These are phyloP conservation scores for Tylochromis polylepis DNA, from an alignment of 2,113 vertebrate genomes.

Conservation along the genomic window DNA sequence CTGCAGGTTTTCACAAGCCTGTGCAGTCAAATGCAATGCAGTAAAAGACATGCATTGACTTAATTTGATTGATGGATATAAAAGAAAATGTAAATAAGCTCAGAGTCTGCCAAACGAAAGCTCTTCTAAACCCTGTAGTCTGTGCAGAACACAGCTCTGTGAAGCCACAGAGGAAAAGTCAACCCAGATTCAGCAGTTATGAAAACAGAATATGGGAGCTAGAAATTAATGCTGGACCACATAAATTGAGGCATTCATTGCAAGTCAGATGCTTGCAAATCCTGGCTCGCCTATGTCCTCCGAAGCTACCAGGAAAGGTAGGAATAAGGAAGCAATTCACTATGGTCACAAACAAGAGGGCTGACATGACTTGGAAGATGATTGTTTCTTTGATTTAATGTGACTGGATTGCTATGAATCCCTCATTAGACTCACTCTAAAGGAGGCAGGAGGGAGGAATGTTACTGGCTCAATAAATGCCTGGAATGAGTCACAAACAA, in stretches of 20 bases:
- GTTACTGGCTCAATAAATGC: conserved; percentile 7
- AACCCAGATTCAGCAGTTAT: conserved; percentile 44
- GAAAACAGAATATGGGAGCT: conserved; percentile 47
- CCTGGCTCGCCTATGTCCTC: background rate
- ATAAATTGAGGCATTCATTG: conserved; percentile 29
- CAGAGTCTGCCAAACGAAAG: background rate
- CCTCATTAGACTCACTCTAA: background rate
- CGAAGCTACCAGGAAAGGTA: background rate
- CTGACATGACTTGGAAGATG: background rate
- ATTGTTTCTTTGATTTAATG: conserved; percentile 18
- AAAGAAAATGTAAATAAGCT: conserved; percentile 19
- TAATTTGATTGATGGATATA: conserved; percentile 20
- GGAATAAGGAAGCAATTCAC: background rate
- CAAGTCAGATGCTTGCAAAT: conserved; percentile 10
- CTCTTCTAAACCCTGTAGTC: conserved; percentile 1
- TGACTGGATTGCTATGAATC: background rate
- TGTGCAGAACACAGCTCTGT: conserved; percentile 8
- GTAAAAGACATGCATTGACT: background rate
- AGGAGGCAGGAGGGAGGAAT: background rate
- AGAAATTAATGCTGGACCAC: conserved; percentile 35
- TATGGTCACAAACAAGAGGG: background rate
- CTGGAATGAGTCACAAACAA: conserved; percentile 29
- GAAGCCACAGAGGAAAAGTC: conserved; percentile 22
- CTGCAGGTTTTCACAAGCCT: conserved; percentile 27
- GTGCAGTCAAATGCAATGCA: conserved; percentile 10